A percentile compares a stretch with the other conserved stretches of the same genome.
Conservation (phyloP, 2,113 vertebrate genomes). For the Nanorana parkeri region DNA sequence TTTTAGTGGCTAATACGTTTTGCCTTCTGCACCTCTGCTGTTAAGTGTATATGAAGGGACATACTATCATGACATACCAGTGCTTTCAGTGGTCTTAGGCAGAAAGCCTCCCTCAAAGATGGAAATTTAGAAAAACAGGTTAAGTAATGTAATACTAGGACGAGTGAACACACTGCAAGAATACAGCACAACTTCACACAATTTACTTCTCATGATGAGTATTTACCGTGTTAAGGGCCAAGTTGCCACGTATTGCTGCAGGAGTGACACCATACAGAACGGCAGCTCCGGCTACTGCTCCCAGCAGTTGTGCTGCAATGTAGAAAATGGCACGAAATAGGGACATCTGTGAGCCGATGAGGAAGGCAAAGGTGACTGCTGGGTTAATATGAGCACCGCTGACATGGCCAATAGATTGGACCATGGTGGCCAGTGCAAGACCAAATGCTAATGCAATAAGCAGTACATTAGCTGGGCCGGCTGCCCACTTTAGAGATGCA, state of each 20-base stretch:
- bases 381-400: slow-evolving; percentile 94
- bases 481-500: slow-evolving; percentile 85
- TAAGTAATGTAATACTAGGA: not conserved
- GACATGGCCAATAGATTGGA: slow-evolving; percentile 89
- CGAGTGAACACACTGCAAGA: not conserved
- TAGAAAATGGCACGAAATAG: slow-evolving; percentile 88
- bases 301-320: slow-evolving; percentile 86
- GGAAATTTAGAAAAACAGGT: not conserved
- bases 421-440: slow-evolving; percentile 86
- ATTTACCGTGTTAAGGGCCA: slow-evolving; percentile 88
- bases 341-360: slow-evolving; percentile 90
- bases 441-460: slow-evolving; percentile 90
- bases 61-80: no score
- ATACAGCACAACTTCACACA: not conserved
- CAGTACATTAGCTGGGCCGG: slow-evolving; percentile 82
- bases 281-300: slow-evolving; percentile 86
- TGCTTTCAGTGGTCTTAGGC: no score
- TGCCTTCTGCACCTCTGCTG: no score
- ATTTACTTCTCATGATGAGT: not conserved
- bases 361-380: slow-evolving; percentile 89
- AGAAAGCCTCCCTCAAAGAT: not conserved
- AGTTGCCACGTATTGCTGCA: slow-evolving; percentile 82
- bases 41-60: no score
- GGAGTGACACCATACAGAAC: slow-evolving; percentile 90
- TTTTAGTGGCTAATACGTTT: no score